phyloP scores from a whole-genome alignment of 2,888 invertebrate species.

The Drosophila greeni region DNA sequence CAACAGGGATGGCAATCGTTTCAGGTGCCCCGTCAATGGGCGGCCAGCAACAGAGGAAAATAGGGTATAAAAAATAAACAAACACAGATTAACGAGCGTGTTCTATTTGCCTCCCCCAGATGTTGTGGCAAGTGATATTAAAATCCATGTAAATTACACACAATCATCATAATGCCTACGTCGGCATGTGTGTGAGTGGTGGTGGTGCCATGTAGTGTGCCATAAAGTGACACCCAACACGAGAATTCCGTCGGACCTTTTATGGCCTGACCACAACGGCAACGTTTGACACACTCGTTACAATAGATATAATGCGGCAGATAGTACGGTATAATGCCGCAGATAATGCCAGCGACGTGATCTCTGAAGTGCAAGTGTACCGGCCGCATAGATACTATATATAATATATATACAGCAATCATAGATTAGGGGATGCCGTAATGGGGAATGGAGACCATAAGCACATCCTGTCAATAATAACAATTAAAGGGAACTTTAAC shows the following conservation, averaged over 20 bases:
- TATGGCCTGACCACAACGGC: constrained; percentile 47
- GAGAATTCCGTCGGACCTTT: constrained; percentile 50
- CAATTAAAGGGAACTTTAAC: neutral
- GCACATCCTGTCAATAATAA: constrained; percentile 20
- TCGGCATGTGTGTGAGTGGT: constrained; percentile 35
- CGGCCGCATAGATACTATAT: constrained; percentile 1
- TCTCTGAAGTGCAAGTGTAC: constrained; percentile 31
- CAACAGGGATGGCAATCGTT: constrained; percentile 42
- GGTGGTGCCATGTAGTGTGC: constrained; percentile 29
- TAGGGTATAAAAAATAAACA: constrained; percentile 9
- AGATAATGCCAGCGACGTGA: constrained; percentile 39
- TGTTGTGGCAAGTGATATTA: constrained; percentile 48
- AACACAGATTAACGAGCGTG: constrained; percentile 17
- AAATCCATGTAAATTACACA: constrained; percentile 71
- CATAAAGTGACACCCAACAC: constrained; percentile 57
- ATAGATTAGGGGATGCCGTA: constrained; percentile 26
- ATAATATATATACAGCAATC: constrained; percentile 3
- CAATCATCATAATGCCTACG: constrained; percentile 57
- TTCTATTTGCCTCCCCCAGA: constrained; percentile 30
- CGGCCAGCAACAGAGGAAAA: constrained; percentile 21
- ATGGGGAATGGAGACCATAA: constrained; percentile 11
- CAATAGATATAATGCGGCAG: constrained; percentile 23
- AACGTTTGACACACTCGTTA: constrained; percentile 48
- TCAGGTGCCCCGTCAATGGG: constrained; percentile 64
- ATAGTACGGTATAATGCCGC: constrained; percentile 10